Evolutionary conservation across 2,797 vertebrate genomes (phyloP).

Genomic region (Cyprinella venusta): DNA sequence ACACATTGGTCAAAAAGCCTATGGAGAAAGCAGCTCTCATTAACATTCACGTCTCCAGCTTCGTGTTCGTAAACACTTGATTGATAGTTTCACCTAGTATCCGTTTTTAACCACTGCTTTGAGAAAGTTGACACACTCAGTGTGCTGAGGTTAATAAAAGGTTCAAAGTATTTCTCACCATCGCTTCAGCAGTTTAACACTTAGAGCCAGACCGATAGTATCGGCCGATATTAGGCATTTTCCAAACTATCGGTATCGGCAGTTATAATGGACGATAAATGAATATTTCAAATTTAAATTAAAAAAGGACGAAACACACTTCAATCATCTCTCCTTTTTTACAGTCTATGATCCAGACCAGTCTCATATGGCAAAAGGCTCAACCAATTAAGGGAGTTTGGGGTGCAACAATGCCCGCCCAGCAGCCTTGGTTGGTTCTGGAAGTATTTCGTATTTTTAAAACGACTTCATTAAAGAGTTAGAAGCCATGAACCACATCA

Average conservation of each 20-base stretch:
- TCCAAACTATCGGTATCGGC: too few species aligned
- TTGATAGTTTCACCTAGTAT: not conserved
- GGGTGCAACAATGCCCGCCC: not conserved
- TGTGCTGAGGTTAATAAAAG: slow-evolving; percentile 8
- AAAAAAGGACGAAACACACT: too few species aligned
- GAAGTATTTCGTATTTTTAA: not conserved
- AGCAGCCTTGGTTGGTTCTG: not conserved
- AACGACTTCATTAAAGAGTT: not conserved
- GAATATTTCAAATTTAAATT: too few species aligned
- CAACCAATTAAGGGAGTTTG: slow-evolving; percentile 1
- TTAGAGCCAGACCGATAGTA: too few species aligned
- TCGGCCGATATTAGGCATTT: too few species aligned
- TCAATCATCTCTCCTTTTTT: too few species aligned
- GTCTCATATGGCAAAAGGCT: not conserved
- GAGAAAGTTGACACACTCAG: not conserved
- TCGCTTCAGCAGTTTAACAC: slow-evolving; percentile 1
- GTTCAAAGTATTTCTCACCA: slow-evolving; percentile 20
- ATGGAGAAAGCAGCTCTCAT: slow-evolving; percentile 10
- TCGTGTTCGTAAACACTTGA: not conserved
- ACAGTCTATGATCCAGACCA: not conserved
- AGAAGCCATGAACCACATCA: not conserved
- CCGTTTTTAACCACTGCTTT: not conserved
- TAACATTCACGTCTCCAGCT: not conserved
- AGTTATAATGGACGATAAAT: too few species aligned
- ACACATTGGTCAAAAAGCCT: slow-evolving; percentile 1